phyloP scores from a whole-genome alignment of 2,888 invertebrate genomes.

The Emmelina monodactyla region DNA sequence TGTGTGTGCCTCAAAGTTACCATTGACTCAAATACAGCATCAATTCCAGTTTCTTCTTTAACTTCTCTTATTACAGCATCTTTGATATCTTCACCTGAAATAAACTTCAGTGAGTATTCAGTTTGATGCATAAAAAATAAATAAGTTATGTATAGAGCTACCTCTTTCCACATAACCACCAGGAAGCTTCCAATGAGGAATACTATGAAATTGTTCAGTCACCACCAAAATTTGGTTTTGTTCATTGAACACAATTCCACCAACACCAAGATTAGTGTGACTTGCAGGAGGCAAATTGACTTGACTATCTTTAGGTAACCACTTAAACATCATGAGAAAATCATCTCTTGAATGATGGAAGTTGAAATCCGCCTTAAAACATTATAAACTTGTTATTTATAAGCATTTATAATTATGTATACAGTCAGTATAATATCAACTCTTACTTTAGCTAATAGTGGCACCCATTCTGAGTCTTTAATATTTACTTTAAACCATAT shows the following conservation, averaged over 20 bases:
- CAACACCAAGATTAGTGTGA: slow-evolving; percentile 82
- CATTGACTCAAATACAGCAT: slow-evolving; percentile 77
- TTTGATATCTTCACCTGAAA: slow-evolving; percentile 80
- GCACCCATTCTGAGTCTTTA: slow-evolving; percentile 77
- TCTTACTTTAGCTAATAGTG: slow-evolving; percentile 72
- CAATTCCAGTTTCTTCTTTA: slow-evolving; percentile 87
- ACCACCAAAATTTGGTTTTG: slow-evolving; percentile 81
- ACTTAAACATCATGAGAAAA: slow-evolving; percentile 81
- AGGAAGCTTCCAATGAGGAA: slow-evolving; percentile 85
- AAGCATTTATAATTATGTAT: background rate
- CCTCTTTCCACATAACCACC: slow-evolving; percentile 91
- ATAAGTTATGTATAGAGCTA: slow-evolving; percentile 23
- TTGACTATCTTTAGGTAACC: slow-evolving; percentile 72
- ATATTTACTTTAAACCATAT: slow-evolving; percentile 84
- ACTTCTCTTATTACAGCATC: slow-evolving; percentile 88
- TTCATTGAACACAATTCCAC: slow-evolving; percentile 84
- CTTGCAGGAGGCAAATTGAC: slow-evolving; percentile 79
- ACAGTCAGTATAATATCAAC: too few relatives aligned
- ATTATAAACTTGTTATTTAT: background rate
- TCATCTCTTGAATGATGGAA: slow-evolving; percentile 87
- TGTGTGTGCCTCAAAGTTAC: slow-evolving; percentile 82
- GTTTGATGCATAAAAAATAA: background rate
- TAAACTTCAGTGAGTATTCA: background rate
- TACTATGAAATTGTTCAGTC: slow-evolving; percentile 71
- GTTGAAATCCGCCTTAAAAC: slow-evolving; percentile 75